These are phyloP conservation scores for Onchidella celtica DNA, from an alignment of 2,888 invertebrate genomes.

Conservation along the genomic window DNA sequence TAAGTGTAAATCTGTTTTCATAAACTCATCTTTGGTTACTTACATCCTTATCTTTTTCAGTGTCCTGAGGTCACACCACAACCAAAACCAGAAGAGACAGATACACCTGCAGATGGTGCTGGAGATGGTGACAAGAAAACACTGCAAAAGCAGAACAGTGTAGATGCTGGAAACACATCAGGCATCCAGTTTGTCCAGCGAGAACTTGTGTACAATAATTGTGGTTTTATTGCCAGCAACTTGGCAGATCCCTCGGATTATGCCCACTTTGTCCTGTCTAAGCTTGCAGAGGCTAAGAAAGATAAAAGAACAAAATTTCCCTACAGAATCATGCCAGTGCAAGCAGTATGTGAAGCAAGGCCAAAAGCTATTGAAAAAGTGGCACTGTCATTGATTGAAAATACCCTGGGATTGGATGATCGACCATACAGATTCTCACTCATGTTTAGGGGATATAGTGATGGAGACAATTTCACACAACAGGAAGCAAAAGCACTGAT, in stretches of 20 bases:
- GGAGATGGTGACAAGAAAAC: neutral
- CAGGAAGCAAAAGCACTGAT: slow-evolving; percentile 28
- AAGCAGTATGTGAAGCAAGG: slow-evolving; percentile 29
- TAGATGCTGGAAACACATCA: neutral
- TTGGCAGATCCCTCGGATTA: slow-evolving; percentile 46
- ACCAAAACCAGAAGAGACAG: neutral
- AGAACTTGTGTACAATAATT: slow-evolving; percentile 19
- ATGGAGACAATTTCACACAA: slow-evolving; percentile 6
- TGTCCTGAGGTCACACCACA: slow-evolving; percentile 15
- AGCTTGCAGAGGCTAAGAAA: slow-evolving; percentile 8
- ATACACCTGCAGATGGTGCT: neutral
- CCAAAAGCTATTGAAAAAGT: slow-evolving; percentile 33
- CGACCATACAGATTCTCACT: slow-evolving; percentile 42
- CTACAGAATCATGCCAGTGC: slow-evolving; percentile 45
- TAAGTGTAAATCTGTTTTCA: no score
- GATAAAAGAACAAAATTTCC: slow-evolving; percentile 23
- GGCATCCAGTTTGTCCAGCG: slow-evolving; percentile 34
- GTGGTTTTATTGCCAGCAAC: slow-evolving; percentile 41
- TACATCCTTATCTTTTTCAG: slow-evolving; percentile 10
- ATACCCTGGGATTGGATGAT: slow-evolving; percentile 10
- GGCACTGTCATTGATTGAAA: slow-evolving; percentile 16
- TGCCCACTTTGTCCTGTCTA: slow-evolving; percentile 30
- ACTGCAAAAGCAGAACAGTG: neutral
- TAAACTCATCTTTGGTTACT: neutral
- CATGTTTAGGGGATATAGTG: slow-evolving; percentile 22